These are phyloP conservation scores for Chaetoderma sp. DNA, from an alignment of 2,888 invertebrate genomes.

Conservation along the genomic window DNA sequence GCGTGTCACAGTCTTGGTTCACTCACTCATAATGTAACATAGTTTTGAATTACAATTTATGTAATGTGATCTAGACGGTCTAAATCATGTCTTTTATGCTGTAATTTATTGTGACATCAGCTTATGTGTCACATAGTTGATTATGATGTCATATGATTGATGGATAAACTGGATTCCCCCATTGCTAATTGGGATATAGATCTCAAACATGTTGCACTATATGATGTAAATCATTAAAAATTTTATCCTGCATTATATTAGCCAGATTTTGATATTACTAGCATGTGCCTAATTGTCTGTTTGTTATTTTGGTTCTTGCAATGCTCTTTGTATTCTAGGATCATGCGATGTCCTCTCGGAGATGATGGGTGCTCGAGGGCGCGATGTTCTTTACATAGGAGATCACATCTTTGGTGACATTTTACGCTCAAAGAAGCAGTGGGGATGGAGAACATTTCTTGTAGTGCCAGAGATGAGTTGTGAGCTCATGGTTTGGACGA, in stretches of 20 bases:
- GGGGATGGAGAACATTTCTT: slow-evolving; percentile 99
- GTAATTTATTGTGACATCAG: too few species aligned
- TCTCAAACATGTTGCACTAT: background rate
- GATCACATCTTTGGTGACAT: slow-evolving; percentile 99
- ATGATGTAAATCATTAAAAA: background rate
- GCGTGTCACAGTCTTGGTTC: too few species aligned
- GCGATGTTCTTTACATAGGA: slow-evolving; percentile 97
- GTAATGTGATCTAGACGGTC: too few species aligned
- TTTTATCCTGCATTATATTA: background rate
- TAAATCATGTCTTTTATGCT: too few species aligned
- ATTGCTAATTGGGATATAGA: background rate
- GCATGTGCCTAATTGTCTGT: too few species aligned
- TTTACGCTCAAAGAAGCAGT: slow-evolving; percentile 96
- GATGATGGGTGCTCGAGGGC: slow-evolving; percentile 95
- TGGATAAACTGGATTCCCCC: background rate
- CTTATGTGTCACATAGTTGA: too few species aligned
- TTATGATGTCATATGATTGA: background rate
- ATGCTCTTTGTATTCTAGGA: slow-evolving; percentile 57
- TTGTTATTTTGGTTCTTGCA: background rate
- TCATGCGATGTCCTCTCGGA: slow-evolving; percentile 96
- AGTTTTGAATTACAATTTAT: too few species aligned
- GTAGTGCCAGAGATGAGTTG: slow-evolving; percentile 96
- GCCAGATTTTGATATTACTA: background rate
- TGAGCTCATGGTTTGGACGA: slow-evolving; percentile 98
- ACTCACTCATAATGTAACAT: too few species aligned